Conservation (phyloP, 1,140 invertebrate genomes). For the Brachionus manjavacas region DNA sequence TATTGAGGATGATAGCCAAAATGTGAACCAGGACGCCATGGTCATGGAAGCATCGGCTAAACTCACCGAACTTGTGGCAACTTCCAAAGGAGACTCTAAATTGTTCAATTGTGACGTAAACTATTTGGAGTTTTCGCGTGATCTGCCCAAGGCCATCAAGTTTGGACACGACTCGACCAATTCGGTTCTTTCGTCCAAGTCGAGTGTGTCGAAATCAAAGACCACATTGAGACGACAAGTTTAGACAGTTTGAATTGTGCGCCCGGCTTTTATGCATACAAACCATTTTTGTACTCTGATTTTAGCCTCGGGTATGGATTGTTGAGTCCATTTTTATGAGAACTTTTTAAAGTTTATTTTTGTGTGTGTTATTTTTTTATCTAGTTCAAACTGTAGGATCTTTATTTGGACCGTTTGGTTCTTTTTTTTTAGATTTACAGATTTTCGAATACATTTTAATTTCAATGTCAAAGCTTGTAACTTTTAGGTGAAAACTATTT, state of each 20-base stretch:
- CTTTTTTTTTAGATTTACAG: background rate
- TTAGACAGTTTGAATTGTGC: background rate
- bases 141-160: background rate
- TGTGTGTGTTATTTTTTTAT: background rate
- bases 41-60: background rate
- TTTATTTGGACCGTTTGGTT: background rate
- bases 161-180: conserved; percentile 36
- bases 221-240: background rate
- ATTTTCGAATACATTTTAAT: background rate
- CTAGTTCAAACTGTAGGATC: background rate
- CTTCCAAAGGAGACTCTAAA: background rate
- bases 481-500: background rate
- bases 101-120: conserved; percentile 19
- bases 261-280: background rate
- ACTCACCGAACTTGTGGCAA: background rate
- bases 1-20: background rate
- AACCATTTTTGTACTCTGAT: background rate
- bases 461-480: background rate
- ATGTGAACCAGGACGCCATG: background rate
- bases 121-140: conserved; percentile 19
- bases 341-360: background rate
- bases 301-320: background rate
- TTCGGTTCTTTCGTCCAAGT: background rate
- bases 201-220: background rate
- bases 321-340: background rate